These are phyloP conservation scores for Oegoconia quadripuncta DNA, from an alignment of 2,888 invertebrate genomes.

Conservation along the genomic window DNA sequence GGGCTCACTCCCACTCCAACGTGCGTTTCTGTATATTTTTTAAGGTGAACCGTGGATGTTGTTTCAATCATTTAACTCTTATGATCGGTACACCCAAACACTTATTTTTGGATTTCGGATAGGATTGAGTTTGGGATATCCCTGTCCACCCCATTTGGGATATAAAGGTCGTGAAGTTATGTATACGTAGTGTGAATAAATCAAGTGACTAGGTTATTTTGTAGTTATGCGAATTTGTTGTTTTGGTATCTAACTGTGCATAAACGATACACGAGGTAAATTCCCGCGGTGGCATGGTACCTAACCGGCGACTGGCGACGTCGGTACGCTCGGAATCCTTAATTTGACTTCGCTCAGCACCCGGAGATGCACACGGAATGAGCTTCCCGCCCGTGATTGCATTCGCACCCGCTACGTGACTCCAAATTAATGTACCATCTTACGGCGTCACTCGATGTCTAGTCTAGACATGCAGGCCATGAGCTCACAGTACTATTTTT, in stretches of 20 bases:
- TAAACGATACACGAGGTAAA: constrained; percentile 1
- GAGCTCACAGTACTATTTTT: constrained; percentile 15
- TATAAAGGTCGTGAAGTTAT: no score
- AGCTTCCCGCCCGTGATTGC: constrained; percentile 74
- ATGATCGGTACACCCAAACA: no score
- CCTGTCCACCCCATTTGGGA: no score
- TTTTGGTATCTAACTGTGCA: not conserved
- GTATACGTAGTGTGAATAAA: no score
- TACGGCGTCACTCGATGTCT: constrained; percentile 25
- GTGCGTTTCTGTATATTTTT: no score
- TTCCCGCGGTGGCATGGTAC: constrained; percentile 12
- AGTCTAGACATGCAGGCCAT: constrained; percentile 14
- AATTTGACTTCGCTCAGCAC: constrained; percentile 57
- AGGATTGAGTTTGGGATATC: no score
- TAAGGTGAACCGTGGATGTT: no score
- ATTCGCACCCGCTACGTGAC: constrained; percentile 58
- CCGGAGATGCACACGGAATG: constrained; percentile 71
- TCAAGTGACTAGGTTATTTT: no score
- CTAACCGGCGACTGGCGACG: constrained; percentile 1
- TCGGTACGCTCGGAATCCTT: constrained; percentile 60
- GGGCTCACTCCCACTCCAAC: no score
- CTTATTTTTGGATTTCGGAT: no score
- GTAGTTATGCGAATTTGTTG: no score
- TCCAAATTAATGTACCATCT: constrained; percentile 58
- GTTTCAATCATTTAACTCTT: no score